Conservation (phyloP, 37 sponge, comb jelly and placozoan species). For the Ianthella basta region DNA sequence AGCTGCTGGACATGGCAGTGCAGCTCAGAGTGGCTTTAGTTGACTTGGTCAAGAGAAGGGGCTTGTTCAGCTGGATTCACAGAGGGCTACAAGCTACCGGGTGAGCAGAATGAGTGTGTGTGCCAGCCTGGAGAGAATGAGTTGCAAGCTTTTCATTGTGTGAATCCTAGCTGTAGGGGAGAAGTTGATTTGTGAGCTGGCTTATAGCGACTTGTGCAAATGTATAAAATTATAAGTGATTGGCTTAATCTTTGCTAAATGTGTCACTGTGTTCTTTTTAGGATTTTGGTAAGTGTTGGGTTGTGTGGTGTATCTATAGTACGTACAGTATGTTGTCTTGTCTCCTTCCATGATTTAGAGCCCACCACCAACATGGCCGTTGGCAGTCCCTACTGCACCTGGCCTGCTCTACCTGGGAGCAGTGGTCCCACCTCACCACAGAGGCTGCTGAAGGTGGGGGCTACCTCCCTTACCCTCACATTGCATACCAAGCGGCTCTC, state of each 20-base stretch:
- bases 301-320: no score
- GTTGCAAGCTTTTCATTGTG: neutral
- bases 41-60: conserved; percentile 19
- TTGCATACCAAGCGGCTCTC: neutral
- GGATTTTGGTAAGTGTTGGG: no score
- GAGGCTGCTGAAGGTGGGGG: neutral
- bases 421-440: neutral
- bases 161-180: neutral
- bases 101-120: neutral
- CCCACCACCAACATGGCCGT: no score
- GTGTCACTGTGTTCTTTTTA: no score
- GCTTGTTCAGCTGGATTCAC: conserved; percentile 22
- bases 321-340: no score
- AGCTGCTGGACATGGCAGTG: neutral
- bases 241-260: no score
- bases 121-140: neutral
- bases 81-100: neutral
- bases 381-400: neutral
- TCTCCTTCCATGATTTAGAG: no score
- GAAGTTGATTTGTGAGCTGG: neutral
- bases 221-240: no score
- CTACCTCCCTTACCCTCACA: conserved; percentile 1
- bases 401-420: neutral
- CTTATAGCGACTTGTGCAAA: no score
- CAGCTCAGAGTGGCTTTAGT: neutral